Base-by-base conservation (phyloP, 2,797 vertebrate species). In the Novumbra hubbsi region DNA sequence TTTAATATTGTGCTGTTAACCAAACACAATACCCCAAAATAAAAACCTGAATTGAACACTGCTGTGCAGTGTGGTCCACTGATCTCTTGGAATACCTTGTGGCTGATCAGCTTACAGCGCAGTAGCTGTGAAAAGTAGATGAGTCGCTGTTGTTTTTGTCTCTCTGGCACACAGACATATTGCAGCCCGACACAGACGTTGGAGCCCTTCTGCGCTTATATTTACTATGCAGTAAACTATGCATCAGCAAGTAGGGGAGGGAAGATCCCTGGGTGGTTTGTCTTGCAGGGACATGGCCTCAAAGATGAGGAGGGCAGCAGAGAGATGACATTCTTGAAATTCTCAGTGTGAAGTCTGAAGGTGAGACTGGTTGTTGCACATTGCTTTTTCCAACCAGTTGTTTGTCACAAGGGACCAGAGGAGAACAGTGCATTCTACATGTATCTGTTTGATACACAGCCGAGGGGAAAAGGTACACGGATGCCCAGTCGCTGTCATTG, bases 281-380 rank as follows among this genome's bases (percentile, higher is more conserved):
- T 70, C 41, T 55, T 34, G 5, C 19, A 60, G 62, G 48, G 24
- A 71, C 28, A 73, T n/a, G 27, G 49, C 24, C 27, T 32, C 16
- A 30, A 27, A 32, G 49, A 30, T 21, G 48, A 70, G 48, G 16
- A 70, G 27, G 41, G 8, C 21, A 48, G 12, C 66, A 15, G n/a
- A 27, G 45, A 48, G 1, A 7, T 9, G 5, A 7, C 15, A n/a
- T 8, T 30, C 49, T 3, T 70, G 15, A 30, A 27, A 52, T 50
- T 52, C 32, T 12, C 45, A 72, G 73, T 75, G 82, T 72, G 80
- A 79, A 73, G 79, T 75, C 70, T 70, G 76, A 81, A 73, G 76
- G 57, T 75, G 80, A 83, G 76, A 76, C 80, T 87, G 81, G 82
- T 80, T 86, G 80, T 84, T 81, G 65, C 87, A 87, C 89, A 85